These are phyloP conservation scores for Germaria angustata DNA, from an alignment of 2,888 invertebrate genomes.

Conservation along the genomic window DNA sequence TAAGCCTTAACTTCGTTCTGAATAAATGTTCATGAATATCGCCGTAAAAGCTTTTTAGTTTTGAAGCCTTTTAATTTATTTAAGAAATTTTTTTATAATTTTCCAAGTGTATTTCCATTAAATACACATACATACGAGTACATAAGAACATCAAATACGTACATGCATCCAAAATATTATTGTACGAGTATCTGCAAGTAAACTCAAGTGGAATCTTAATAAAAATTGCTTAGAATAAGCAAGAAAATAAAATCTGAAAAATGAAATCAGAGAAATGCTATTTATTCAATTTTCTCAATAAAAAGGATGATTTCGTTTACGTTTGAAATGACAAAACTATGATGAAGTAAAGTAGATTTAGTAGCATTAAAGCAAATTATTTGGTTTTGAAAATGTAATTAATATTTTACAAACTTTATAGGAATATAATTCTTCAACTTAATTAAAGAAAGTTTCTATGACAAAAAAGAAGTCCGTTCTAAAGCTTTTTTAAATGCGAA, in stretches of 20 bases:
- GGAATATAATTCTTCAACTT: not conserved
- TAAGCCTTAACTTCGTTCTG: too few relatives aligned
- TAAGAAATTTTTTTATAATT: too few relatives aligned
- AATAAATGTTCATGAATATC: too few relatives aligned
- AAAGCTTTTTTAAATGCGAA: too few relatives aligned
- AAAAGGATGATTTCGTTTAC: not conserved
- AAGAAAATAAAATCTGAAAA: not conserved
- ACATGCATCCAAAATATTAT: too few relatives aligned
- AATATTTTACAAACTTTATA: too few relatives aligned
- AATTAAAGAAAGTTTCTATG: not conserved
- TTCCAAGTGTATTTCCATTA: not conserved
- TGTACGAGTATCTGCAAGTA: not conserved
- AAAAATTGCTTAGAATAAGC: constrained; percentile 9
- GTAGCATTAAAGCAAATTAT: not conserved
- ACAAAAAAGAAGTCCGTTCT: not conserved
- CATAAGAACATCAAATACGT: not conserved
- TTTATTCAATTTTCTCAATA: not conserved
- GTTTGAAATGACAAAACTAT: not conserved
- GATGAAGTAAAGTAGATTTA: not conserved
- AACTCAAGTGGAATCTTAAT: not conserved
- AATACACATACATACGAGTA: not conserved
- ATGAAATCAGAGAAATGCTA: not conserved
- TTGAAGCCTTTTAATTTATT: too few relatives aligned
- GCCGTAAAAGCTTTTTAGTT: too few relatives aligned
- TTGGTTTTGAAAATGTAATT: not conserved